A percentile compares a stretch with the other conserved stretches of the same genome.
These are phyloP conservation scores for Falco biarmicus DNA, from an alignment of 2,797 vertebrate species.

Conservation along the genomic window DNA sequence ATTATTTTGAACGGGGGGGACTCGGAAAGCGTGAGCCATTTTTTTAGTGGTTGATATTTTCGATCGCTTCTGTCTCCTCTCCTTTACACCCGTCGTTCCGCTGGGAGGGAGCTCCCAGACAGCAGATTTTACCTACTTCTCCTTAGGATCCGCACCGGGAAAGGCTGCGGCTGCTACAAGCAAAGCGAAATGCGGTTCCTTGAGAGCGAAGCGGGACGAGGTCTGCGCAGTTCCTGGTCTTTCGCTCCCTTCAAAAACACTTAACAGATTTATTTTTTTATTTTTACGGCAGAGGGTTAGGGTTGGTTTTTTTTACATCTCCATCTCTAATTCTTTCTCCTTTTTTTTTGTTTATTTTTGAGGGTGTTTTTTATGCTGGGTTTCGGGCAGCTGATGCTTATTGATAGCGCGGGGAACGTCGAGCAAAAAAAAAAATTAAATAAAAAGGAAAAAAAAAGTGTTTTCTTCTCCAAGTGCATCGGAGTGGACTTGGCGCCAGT, in stretches of 20 bases:
- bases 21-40: not conserved
- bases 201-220: not conserved
- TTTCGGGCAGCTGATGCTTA: not conserved
- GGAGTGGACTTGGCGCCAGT: not conserved
- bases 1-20: not conserved
- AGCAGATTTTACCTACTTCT: not conserved
- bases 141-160: not conserved
- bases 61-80: not conserved
- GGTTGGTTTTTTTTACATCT: not conserved
- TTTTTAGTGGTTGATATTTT: not conserved
- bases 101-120: not conserved
- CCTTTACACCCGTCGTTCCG: not conserved
- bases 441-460: not conserved
- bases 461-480: not conserved
- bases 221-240: not conserved
- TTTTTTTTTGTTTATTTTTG: not conserved
- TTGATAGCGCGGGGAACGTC: not conserved
- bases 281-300: not conserved
- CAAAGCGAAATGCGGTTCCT: not conserved
- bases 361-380: not conserved
- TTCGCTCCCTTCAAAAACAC: not conserved
- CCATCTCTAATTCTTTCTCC: rapidly evolving
- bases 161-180: not conserved
- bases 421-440: not conserved
- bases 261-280: not conserved